Percentiles rank a stretch among this genome's conserved stretches.
Conservation (phyloP, 92 coral and sea anemone genomes). For the Muricea muricata region DNA sequence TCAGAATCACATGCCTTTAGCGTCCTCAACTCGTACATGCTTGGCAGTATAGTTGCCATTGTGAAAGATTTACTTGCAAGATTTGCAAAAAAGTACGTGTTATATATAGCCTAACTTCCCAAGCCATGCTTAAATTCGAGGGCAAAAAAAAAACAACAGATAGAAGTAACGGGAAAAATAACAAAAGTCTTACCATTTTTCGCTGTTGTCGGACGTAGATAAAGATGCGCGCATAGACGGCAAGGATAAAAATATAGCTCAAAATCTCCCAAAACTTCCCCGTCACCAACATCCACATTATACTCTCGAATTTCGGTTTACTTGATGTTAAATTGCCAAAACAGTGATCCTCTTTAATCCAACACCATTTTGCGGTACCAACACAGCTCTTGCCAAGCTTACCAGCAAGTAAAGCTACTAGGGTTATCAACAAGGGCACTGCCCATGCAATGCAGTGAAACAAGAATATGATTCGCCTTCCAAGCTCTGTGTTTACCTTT, state of each 20-base stretch:
- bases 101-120: too few species aligned
- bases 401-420: not conserved
- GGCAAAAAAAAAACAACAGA: too few species aligned
- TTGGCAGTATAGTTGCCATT: too few species aligned
- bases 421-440: not conserved
- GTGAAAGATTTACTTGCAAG: too few species aligned
- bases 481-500: not conserved
- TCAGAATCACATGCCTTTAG: too few species aligned
- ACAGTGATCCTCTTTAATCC: not conserved
- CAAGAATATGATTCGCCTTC: not conserved
- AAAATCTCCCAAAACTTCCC: slow-evolving; percentile 35
- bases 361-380: slow-evolving; percentile 4
- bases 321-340: not conserved
- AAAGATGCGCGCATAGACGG: slow-evolving; percentile 14
- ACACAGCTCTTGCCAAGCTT: not conserved
- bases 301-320: not conserved
- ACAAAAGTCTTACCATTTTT: not conserved
- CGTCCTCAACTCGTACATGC: too few species aligned
- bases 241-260: slow-evolving; percentile 5
- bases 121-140: too few species aligned
- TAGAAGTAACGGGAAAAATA: too few species aligned
- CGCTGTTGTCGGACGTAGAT: not conserved
- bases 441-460: slow-evolving; percentile 34
- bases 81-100: too few species aligned
- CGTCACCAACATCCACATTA: slow-evolving; percentile 24